Evolutionary conservation across 35 echinoderm and acorn worm genomes (phyloP).

Genomic region (Diadema setosum): DNA sequence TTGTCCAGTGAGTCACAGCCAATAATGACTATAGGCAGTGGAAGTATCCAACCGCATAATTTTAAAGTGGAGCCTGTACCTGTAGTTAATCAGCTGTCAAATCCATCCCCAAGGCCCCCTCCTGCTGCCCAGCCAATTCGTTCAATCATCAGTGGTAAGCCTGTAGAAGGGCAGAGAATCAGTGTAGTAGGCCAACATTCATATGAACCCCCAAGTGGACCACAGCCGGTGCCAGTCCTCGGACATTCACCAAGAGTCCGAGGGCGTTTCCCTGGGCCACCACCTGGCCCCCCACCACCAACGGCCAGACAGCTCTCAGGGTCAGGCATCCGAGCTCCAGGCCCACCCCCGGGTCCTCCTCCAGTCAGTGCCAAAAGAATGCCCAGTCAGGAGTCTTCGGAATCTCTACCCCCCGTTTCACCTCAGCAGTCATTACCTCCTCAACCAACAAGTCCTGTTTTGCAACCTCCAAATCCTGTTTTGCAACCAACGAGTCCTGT

Average conservation of each 20-base stretch:
- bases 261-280: slow-evolving; percentile 2
- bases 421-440: no score
- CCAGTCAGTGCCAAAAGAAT: slow-evolving; percentile 23
- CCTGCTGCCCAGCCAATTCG: neutral
- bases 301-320: slow-evolving; percentile 22
- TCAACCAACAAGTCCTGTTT: neutral
- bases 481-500: neutral
- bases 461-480: no score
- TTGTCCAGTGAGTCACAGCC: neutral
- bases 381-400: neutral
- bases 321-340: slow-evolving; percentile 6
- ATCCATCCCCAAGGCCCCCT: slow-evolving; percentile 8
- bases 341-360: slow-evolving; percentile 30
- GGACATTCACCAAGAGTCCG: slow-evolving; percentile 6
- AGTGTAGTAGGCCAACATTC: neutral
- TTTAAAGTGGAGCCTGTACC: neutral
- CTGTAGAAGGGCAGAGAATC: neutral
- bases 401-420: neutral
- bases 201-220: neutral
- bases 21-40: neutral
- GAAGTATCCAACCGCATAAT: neutral
- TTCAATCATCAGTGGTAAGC: neutral
- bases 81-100: neutral
- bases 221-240: neutral
- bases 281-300: slow-evolving; percentile 39